Base-by-base conservation (phyloP, 2,113 vertebrate species). In the Xenotilapia flavipinnis region DNA sequence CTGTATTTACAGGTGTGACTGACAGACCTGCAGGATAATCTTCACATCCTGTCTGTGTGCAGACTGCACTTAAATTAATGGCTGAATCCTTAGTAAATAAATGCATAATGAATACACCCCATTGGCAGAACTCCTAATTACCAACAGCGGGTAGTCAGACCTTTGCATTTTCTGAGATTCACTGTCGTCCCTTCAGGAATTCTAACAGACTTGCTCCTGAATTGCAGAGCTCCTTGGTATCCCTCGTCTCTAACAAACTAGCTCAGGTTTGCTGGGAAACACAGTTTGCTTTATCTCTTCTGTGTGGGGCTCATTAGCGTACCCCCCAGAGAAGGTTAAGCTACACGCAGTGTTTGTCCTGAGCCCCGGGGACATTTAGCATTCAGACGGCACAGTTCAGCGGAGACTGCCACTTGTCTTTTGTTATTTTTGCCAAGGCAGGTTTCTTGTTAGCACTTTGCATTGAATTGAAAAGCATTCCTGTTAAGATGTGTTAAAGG, bases 231-330 rank as follows among this genome's bases (percentile, higher is more conserved):
- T 81, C 62, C 79, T 55, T 17, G 6, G 3, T 28, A 11, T 82
- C 68, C 86, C 54, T 79, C 6, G 9, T 87, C 85, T 82, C 28
- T 68, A 58, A 83, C 85, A 90, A 87, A 91, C 83, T 6, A 23
- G 28, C 84, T 68, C 2, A 23, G 58, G 17, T 91, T 84, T 68
- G 73, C 45, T 0, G 17, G 79, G 53, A 68, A 86, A 60, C 21
- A 70, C 40, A 7, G 23, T 62, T 19, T 6, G 56, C 77, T 88
- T 77, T n/a, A 62, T 85, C 40, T 91, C 53, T 17, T 81, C 68
- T 84, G 84, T 84, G 47, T 42, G 17, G 53, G 38, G 70, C 91
- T 94, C 90, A 92, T 93, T 92, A 90, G 86, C 33, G 73, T 13
- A 79, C 51, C 68, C 82, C 65, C 80, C 6, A 28, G 89, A 88